Base-by-base conservation (phyloP, 2,797 vertebrate species). In the Melanotaenia maccullochi region DNA sequence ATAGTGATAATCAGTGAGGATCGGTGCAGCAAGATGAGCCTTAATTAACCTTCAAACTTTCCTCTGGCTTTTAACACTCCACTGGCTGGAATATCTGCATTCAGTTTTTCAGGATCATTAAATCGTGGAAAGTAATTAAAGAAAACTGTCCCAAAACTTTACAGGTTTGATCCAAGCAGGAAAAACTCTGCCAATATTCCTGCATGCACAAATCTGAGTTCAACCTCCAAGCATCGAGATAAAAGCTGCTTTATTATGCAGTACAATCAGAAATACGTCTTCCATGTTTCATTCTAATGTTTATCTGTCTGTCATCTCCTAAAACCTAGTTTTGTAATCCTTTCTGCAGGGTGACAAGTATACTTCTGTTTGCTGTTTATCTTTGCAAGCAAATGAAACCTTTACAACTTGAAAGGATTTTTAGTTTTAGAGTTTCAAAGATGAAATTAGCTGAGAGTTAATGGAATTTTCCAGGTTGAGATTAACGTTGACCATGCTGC, bases 211-310 rank as follows among this genome's bases (percentile, higher is more conserved):
- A 4, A 74, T 51, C 8, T 38, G 1, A 61, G 44, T 13, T 54
- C 47, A 22, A 3, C 47, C 54, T 59, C 56, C 38, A 3, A 63
- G 60, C 25, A 69, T 70, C n/a, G 5, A 76, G 54, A 72, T 24
- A 38, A 75, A 76, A 67, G 55, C 25, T 20, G 24, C 60, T 76
- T 24, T 65, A 77, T 76, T 68, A 71, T 58, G 51, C 60, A 72
- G 68, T 22, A 42, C 7, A 0, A 68, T 44, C 69, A 79, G 68
- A 89, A 77, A 84, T 64, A 68, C 52, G 18, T 77, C 76, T 73
- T 64, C 57, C 55, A 9, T 83, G 60, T 79, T 78, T 62, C 67
- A 42, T 65, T 60, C 68, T 40, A 60, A 16, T 20, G 5, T 58
- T 44, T 24, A 54, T 68, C 33, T 63, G 0, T 25, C 16, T 38